A percentile compares a stretch with the other conserved stretches of the same genome.
phyloP scores from a whole-genome alignment of 1,140 invertebrate genomes.

The Idris sp. region DNA sequence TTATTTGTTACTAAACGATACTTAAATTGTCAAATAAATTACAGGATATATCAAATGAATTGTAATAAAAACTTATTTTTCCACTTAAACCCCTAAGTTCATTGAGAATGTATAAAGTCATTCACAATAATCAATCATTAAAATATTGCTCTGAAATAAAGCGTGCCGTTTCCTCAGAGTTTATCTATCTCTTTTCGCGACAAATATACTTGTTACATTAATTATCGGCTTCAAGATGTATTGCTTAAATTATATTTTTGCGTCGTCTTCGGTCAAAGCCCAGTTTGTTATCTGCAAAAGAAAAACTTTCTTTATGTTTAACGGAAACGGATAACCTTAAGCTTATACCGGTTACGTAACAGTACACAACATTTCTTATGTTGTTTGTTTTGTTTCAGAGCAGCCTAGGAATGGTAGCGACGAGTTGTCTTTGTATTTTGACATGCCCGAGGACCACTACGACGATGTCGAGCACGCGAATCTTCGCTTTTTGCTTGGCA shows the following conservation, averaged over 20 bases:
- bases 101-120: constrained; percentile 7
- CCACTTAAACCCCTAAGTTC: too few species aligned
- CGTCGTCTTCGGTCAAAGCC: constrained; percentile 38
- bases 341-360: constrained; percentile 41
- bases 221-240: constrained; percentile 33
- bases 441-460: constrained; percentile 15
- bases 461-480: constrained; percentile 47
- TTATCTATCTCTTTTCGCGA: constrained; percentile 27
- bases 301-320: constrained; percentile 25
- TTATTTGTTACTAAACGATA: too few species aligned
- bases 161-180: too few species aligned
- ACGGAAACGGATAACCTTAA: constrained; percentile 44
- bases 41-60: too few species aligned
- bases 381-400: constrained; percentile 66
- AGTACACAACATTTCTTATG: constrained; percentile 34
- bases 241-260: constrained; percentile 42
- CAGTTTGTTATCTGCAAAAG: constrained; percentile 25
- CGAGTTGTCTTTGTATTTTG: constrained; percentile 32
- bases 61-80: too few species aligned
- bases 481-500: constrained; percentile 46
- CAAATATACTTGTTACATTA: constrained; percentile 52
- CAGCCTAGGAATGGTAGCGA: constrained; percentile 64
- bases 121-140: constrained; percentile 21
- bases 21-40: too few species aligned
- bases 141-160: not conserved